These are phyloP conservation scores for Masticophis lateralis DNA, from an alignment of 2,797 vertebrate genomes.

Conservation along the genomic window DNA sequence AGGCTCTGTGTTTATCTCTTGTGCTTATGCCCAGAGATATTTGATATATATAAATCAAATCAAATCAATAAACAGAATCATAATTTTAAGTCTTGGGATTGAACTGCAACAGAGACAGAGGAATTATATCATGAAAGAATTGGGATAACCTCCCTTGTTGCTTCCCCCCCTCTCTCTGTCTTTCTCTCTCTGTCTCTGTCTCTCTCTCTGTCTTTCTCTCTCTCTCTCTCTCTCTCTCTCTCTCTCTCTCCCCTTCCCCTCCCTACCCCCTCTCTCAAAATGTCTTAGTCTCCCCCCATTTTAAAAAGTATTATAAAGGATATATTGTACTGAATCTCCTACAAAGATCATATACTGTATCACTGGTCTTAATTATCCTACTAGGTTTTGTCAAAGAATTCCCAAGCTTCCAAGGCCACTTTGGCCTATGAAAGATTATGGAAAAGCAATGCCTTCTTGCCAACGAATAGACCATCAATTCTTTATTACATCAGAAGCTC, in stretches of 20 bases:
- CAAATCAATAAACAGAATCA: background rate
- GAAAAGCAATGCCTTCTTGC: background rate
- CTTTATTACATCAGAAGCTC: background rate
- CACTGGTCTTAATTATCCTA: background rate
- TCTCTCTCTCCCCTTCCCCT: rapidly evolving
- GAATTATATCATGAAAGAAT: background rate
- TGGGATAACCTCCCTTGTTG: background rate
- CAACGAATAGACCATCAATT: background rate
- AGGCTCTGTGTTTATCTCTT: background rate
- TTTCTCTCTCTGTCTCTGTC: too few relatives aligned
- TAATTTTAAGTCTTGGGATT: background rate
- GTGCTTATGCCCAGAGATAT: background rate
- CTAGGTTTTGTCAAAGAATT: background rate
- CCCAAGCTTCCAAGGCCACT: background rate
- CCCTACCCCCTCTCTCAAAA: background rate
- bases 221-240: too few relatives aligned
- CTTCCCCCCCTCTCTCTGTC: too few relatives aligned
- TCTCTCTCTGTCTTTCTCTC: too few relatives aligned
- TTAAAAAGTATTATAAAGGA: background rate
- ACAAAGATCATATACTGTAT: background rate
- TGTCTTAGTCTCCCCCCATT: background rate
- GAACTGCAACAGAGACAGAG: background rate
- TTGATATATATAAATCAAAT: background rate
- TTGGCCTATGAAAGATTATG: background rate
- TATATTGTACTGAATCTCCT: background rate